These are phyloP conservation scores for Rattus rattus DNA, from an alignment of 2,113 vertebrate species.

Conservation along the genomic window DNA sequence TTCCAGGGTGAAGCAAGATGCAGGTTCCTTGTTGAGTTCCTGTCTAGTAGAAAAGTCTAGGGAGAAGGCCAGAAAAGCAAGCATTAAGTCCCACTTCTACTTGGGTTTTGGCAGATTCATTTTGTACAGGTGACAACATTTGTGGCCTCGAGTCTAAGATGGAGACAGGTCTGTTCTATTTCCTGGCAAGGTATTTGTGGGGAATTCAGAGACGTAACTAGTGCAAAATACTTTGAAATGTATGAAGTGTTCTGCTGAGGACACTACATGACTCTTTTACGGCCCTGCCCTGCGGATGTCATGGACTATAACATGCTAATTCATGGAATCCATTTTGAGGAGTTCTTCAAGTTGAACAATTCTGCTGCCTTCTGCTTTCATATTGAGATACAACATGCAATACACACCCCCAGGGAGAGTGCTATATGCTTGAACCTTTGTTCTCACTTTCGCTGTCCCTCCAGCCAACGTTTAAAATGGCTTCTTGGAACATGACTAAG, in stretches of 20 bases:
- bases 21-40: not conserved
- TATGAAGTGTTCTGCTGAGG: not conserved
- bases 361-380: not conserved
- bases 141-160: not conserved
- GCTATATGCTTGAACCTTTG: not conserved
- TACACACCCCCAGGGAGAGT: not conserved
- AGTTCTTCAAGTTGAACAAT: constrained; percentile 13
- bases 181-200: not conserved
- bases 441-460: not conserved
- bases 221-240: not conserved
- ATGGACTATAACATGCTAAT: not conserved
- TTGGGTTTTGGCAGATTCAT: not conserved
- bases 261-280: constrained; percentile 11
- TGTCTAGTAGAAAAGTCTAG: not conserved
- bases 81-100: not conserved
- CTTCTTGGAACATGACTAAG: not conserved
- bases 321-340: not conserved
- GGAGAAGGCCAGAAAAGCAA: not conserved
- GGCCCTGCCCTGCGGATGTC: not conserved
- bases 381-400: not conserved
- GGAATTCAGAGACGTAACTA: not conserved
- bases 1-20: not conserved
- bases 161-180: constrained; percentile 6
- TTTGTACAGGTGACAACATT: not conserved
- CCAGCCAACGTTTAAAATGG: not conserved